Evolutionary conservation across 2,113 vertebrate species (phyloP).

Genomic region (Hucho hucho): DNA sequence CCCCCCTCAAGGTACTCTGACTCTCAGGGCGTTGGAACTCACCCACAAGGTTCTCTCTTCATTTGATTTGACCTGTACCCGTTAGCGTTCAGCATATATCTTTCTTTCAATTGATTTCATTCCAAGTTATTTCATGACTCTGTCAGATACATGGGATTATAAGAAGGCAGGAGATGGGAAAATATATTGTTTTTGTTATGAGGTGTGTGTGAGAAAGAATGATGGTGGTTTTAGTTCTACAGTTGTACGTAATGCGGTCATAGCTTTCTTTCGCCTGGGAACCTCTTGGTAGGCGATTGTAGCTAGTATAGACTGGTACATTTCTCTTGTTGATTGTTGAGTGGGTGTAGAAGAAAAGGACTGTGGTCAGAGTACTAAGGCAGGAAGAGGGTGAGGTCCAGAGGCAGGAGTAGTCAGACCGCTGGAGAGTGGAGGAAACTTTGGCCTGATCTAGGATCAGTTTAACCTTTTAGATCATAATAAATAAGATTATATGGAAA

Average conservation of each 20-base stretch:
- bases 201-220: neutral
- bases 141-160: neutral
- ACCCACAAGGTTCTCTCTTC: neutral
- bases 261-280: neutral
- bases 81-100: neutral
- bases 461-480: too few relatives aligned
- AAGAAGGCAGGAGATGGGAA: neutral
- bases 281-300: neutral
- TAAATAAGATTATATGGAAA: too few relatives aligned
- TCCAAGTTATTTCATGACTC: too few relatives aligned
- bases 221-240: neutral
- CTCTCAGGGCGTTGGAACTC: neutral
- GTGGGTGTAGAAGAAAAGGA: conserved; percentile 8
- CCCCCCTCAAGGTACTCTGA: neutral
- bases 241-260: neutral
- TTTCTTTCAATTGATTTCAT: neutral
- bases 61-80: neutral
- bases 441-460: too few relatives aligned
- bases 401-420: neutral
- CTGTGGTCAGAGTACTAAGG: conserved; percentile 13
- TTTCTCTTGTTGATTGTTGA: conserved; percentile 23
- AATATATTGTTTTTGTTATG: neutral
- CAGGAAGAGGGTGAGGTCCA: conserved; percentile 41
- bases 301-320: neutral
- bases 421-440: neutral